Evolutionary conservation across 2,888 invertebrate genomes (phyloP).

Genomic region (Entomobrya multifasciata): DNA sequence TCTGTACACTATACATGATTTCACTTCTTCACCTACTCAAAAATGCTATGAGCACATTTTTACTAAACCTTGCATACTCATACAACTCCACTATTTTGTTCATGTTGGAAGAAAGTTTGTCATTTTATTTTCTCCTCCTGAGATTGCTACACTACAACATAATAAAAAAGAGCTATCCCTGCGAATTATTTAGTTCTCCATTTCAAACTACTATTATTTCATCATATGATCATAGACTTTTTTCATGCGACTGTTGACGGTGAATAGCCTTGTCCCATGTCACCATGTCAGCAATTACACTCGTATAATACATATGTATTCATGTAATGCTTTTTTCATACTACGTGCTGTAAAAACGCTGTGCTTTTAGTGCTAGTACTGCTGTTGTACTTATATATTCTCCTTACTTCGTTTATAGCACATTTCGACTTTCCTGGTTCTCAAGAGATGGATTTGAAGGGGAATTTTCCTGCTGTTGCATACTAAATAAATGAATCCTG

Average conservation of each 20-base stretch:
- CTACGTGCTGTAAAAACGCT: neutral
- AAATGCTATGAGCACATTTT: no score
- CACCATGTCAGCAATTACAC: slow-evolving; percentile 55
- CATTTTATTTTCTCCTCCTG: neutral
- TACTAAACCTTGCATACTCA: no score
- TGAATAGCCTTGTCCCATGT: slow-evolving; percentile 52
- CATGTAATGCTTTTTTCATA: slow-evolving; percentile 16
- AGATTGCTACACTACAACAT: no score
- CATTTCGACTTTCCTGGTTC: slow-evolving; percentile 52
- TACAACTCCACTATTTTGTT: no score
- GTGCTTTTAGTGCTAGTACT: neutral
- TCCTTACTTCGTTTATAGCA: neutral
- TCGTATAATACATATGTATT: slow-evolving; percentile 32
- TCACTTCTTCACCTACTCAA: no score
- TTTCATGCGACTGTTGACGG: slow-evolving; percentile 18
- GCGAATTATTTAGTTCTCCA: neutral
- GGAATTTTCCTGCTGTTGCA: slow-evolving; percentile 12
- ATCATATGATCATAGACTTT: neutral
- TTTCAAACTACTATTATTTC: neutral
- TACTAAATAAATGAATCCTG: slow-evolving; percentile 59
- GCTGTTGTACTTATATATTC: neutral
- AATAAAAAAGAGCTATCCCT: no score
- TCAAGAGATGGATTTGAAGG: slow-evolving; percentile 31
- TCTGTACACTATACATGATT: no score
- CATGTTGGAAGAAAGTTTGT: no score